These are phyloP conservation scores for Prionace glauca DNA, from an alignment of 2,797 vertebrate genomes.

Conservation along the genomic window DNA sequence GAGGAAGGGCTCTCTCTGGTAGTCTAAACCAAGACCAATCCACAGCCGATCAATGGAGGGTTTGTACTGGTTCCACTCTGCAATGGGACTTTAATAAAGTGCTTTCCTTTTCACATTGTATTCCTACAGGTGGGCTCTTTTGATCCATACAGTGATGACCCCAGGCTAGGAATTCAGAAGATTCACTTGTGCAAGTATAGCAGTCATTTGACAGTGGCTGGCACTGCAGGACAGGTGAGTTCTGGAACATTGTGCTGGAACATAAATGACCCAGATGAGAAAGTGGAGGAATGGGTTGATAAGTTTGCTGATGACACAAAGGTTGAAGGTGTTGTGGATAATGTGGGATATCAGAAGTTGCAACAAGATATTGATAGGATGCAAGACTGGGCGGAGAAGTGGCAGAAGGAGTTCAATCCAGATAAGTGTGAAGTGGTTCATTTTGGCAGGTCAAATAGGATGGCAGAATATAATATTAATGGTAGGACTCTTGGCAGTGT, in stretches of 20 bases:
- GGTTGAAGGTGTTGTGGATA: no score
- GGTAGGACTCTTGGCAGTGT: no score
- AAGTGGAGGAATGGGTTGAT: no score
- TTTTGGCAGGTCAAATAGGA: no score
- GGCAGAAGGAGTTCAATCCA: no score
- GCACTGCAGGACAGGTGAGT: conserved; percentile 93
- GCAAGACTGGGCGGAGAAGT: no score
- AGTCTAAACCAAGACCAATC: neutral
- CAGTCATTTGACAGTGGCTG: conserved; percentile 85
- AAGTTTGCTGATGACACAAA: no score
- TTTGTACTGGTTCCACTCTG: neutral
- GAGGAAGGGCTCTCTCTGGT: neutral
- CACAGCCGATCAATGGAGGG: neutral
- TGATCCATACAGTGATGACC: conserved; percentile 97
- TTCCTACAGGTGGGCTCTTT: conserved; percentile 82
- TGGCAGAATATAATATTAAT: no score
- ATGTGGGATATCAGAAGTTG: no score
- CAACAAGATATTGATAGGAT: no score
- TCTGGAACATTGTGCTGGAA: neutral
- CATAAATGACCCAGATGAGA: no score
- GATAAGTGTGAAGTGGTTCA: no score
- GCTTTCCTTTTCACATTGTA: neutral
- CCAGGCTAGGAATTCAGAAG: conserved; percentile 92
- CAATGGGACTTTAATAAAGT: neutral
- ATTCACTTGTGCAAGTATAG: conserved; percentile 98